phyloP scores from a whole-genome alignment of 2,113 vertebrate species.

The Pomatorhinus ruficollis region DNA sequence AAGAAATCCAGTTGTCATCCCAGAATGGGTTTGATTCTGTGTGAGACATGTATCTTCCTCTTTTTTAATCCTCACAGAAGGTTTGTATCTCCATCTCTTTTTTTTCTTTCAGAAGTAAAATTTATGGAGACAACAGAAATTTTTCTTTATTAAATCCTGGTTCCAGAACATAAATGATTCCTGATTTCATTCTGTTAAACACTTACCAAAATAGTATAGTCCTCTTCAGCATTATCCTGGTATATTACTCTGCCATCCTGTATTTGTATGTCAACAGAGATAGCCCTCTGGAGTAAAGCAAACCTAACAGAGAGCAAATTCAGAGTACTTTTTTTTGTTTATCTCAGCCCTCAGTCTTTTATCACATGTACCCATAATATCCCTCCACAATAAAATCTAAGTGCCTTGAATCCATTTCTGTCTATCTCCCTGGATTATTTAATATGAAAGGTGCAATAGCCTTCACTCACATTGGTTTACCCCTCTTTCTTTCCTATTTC shows the following conservation, averaged over 20 bases:
- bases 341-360: not conserved
- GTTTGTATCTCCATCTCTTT: not conserved
- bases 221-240: not conserved
- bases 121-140: not conserved
- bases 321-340: not conserved
- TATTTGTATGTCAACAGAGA: not conserved
- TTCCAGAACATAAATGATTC: not conserved
- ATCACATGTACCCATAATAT: not conserved
- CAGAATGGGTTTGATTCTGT: not conserved
- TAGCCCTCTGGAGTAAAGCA: not conserved
- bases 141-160: not conserved
- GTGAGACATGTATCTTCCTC: not conserved
- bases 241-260: not conserved
- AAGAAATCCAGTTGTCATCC: not conserved
- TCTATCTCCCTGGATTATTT: not conserved
- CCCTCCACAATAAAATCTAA: not conserved
- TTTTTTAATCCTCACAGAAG: not conserved
- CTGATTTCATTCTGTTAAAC: not conserved
- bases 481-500: not conserved
- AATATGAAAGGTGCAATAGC: not conserved
- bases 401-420: not conserved
- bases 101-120: not conserved
- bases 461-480: fast-evolving
- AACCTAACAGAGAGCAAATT: not conserved
- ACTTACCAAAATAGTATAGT: not conserved